Percentiles rank a stretch among this genome's conserved stretches.
Evolutionary conservation across 2,113 vertebrate genomes (phyloP).

Genomic region (Cryptotis parvus): DNA sequence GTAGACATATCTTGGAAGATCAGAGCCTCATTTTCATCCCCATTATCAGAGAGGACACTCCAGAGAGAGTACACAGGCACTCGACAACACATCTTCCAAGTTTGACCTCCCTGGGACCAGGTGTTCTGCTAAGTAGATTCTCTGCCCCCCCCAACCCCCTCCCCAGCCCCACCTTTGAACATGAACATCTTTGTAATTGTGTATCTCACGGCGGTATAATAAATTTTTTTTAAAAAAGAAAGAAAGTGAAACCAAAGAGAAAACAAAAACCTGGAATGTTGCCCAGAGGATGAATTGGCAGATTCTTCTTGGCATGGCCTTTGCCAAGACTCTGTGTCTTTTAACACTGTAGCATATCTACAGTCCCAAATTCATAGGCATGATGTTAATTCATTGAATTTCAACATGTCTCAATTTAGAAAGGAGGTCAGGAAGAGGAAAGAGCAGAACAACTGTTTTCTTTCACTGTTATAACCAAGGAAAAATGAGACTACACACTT

Average conservation of each 20-base stretch:
- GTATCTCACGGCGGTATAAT: too few species aligned
- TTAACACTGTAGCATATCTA: neutral
- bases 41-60: neutral
- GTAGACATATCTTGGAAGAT: neutral
- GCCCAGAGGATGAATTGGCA: constrained; percentile 30
- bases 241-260: constrained; percentile 46
- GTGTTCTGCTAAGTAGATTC: neutral
- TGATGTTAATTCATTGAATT: constrained; percentile 52
- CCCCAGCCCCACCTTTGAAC: too few species aligned
- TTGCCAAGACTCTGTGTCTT: neutral
- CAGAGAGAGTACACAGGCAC: neutral
- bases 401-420: neutral
- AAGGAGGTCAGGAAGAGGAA: constrained; percentile 2
- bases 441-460: neutral
- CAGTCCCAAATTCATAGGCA: neutral
- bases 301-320: neutral
- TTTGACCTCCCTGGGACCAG: neutral
- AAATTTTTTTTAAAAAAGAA: too few species aligned
- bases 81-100: neutral
- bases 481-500: neutral
- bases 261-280: constrained; percentile 17
- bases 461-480: constrained; percentile 9
- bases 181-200: too few species aligned
- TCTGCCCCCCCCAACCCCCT: too few species aligned
- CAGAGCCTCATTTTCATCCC: neutral